Conservation (phyloP, 1,140 invertebrate species). For the Lepidurus apus region DNA sequence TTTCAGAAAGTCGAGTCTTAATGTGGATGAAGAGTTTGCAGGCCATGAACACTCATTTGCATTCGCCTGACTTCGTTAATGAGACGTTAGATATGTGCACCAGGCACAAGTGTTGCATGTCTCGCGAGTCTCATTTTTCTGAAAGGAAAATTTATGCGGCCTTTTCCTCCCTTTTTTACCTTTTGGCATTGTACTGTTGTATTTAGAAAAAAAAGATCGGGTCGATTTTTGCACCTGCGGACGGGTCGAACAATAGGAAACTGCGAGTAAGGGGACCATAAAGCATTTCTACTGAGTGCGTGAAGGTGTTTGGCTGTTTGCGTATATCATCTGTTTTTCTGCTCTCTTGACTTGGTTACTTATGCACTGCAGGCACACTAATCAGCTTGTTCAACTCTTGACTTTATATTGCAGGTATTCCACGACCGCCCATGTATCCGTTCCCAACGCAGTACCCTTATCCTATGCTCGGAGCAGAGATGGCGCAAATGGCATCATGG, state of each 20-base stretch:
- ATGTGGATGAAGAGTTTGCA: not conserved
- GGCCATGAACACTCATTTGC: conserved; percentile 23
- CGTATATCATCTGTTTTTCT: not conserved
- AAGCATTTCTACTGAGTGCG: not conserved
- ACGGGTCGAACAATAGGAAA: not conserved
- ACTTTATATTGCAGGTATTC: conserved; percentile 62
- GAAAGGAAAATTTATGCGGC: not conserved
- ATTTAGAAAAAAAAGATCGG: not conserved
- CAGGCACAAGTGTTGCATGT: not conserved
- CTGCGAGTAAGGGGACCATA: not conserved
- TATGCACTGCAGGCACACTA: not conserved
- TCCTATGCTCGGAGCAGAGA: conserved; percentile 88
- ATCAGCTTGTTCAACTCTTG: conserved; percentile 31
- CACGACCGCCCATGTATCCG: conserved; percentile 83
- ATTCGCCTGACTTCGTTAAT: conserved; percentile 23
- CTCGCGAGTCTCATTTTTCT: not conserved
- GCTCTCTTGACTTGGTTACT: not conserved
- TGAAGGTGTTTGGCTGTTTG: not conserved
- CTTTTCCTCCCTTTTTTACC: not conserved
- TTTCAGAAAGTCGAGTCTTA: not conserved
- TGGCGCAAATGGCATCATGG: conserved; percentile 90
- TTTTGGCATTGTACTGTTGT: no score
- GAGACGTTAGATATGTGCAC: not conserved
- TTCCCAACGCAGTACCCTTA: conserved; percentile 87
- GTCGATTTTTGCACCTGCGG: not conserved